Base-by-base conservation (phyloP, 2,797 vertebrate genomes). In the Rhinophrynus dorsalis region DNA sequence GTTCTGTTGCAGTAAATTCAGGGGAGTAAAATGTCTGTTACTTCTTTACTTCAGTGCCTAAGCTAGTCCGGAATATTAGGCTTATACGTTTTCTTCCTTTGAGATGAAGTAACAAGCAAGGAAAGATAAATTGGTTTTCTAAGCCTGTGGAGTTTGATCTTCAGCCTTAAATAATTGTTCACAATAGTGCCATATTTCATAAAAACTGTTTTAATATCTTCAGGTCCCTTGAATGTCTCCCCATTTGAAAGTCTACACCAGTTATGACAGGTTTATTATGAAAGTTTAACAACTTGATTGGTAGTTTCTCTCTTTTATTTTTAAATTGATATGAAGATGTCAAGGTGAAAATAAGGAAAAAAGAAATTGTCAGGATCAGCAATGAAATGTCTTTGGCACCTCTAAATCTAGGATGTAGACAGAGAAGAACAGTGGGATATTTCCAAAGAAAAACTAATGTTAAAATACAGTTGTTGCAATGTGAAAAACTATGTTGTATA, bases 281-380 rank as follows among this genome's bases (percentile, higher is more conserved):
- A 58, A 47, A 37, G 51, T 64, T 71, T 71, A 57, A 40, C 59
- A 71, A 50, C 23, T 29, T 57, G 51, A 71, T 64, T 44, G 50
- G 42, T 21, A 40, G 10, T 42, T 32, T 56, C 29, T 68, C 29
- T 56, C 15, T 15, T 59, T 42, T 51, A 52, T 61, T 42, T n/a
- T 47, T 12, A 62, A 54, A 55, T 62, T 62, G 50, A 70, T 70
- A 63, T 45, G 38, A 17, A 55, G 38, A 42, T 62, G 40, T 56
- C 30, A 62, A n/a, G 58, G 50, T 55, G 27, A 63, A 62, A 29
- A 37, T n/a, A 2, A 55, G 15, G 50, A 63, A 9, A 47, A 42
- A 47, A 27, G 23, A 44, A 45, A 55, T 30, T 21, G 58, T 52
- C 67, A 56, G 29, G 29, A 27, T 37, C 58, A 55, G 52, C 58